Evolutionary conservation across 2,888 invertebrate genomes (phyloP).

Genomic region (Tortrix viridana): DNA sequence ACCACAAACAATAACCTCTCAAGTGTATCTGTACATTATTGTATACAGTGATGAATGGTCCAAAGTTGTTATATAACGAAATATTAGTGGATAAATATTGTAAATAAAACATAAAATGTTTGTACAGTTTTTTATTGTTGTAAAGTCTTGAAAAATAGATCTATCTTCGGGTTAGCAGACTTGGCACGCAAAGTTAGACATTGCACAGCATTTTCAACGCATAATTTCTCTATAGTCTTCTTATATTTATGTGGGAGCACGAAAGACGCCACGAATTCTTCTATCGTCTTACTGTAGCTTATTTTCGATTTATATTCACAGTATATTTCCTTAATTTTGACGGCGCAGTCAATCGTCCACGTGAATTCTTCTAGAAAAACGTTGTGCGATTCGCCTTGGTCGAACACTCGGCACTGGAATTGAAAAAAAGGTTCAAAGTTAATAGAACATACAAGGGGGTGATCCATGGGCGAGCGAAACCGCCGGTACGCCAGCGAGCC

Average conservation of each 20-base stretch:
- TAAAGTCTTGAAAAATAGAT: conserved; percentile 26
- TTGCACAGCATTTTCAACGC: conserved; percentile 9
- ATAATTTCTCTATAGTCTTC: conserved; percentile 10
- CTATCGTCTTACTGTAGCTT: conserved; percentile 5
- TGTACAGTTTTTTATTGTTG: conserved; percentile 15
- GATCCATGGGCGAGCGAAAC: too few species aligned
- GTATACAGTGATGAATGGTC: conserved; percentile 2
- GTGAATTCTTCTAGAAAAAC: conserved; percentile 82
- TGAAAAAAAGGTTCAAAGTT: conserved; percentile 6
- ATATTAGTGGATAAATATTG: not conserved
- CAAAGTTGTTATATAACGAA: not conserved
- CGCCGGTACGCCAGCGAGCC: too few species aligned
- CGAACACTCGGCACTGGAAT: conserved; percentile 85
- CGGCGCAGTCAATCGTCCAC: conserved; percentile 63
- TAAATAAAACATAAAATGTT: conserved; percentile 27
- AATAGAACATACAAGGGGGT: not conserved
- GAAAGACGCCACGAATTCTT: conserved; percentile 9
- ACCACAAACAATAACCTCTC: too few species aligned
- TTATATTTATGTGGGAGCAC: conserved; percentile 2
- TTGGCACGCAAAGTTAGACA: not conserved
- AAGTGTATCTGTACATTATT: too few species aligned
- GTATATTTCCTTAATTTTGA: conserved; percentile 43
- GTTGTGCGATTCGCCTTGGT: conserved; percentile 86
- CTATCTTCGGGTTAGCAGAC: conserved; percentile 14
- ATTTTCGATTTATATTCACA: not conserved